Conservation (phyloP, 2,888 invertebrate genomes). For the Campoletis raptor region DNA sequence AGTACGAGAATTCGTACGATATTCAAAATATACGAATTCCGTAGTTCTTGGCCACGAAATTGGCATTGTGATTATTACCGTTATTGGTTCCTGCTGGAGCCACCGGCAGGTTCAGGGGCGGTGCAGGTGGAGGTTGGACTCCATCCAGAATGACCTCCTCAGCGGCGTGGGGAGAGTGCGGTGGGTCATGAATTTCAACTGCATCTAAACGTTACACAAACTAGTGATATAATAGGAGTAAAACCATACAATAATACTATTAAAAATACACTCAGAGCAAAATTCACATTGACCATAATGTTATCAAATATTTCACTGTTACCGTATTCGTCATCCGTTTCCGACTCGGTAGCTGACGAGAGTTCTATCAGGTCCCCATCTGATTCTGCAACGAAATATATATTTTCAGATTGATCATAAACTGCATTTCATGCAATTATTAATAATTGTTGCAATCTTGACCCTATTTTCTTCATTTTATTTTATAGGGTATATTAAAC, state of each 20-base stretch:
- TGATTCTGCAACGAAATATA: not conserved
- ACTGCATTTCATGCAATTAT: not conserved
- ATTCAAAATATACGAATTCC: not conserved
- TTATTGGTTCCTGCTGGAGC: not conserved
- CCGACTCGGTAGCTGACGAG: not conserved
- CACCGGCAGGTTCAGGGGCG: not conserved
- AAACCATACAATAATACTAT: not conserved
- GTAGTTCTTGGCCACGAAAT: no score
- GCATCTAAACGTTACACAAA: not conserved
- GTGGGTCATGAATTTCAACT: not conserved
- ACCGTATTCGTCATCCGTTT: conserved; percentile 11
- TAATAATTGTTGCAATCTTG: not conserved
- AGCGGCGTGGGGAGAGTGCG: not conserved
- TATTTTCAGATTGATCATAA: conserved; percentile 4
- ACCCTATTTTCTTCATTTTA: no score
- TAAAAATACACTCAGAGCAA: not conserved
- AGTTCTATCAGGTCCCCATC: not conserved
- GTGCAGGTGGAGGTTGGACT: not conserved
- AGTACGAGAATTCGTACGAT: not conserved
- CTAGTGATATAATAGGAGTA: not conserved
- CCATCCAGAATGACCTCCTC: not conserved
- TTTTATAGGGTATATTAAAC: not conserved
- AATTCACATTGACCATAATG: not conserved
- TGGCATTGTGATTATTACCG: not conserved
- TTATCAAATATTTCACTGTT: conserved; percentile 15